phyloP scores from a whole-genome alignment of 2,797 vertebrate species.

The Takifugu rubripes region DNA sequence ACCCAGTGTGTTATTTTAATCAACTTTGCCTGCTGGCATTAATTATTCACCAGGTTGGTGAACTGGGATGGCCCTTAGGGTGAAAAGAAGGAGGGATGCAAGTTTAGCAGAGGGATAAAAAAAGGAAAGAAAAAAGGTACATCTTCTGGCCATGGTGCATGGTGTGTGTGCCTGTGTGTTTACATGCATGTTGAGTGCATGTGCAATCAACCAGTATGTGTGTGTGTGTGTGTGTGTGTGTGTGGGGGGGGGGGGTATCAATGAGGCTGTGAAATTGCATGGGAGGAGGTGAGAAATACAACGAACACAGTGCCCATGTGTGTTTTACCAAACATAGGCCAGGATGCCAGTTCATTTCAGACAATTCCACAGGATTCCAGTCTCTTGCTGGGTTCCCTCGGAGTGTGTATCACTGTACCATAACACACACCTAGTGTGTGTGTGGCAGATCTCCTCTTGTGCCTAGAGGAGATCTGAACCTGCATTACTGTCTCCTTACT shows the following conservation, averaged over 20 bases:
- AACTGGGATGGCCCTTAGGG: conserved; percentile 55
- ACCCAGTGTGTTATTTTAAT: conserved; percentile 74
- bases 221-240: conserved; percentile 10
- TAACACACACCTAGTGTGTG: too few relatives aligned
- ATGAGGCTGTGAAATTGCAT: conserved; percentile 2
- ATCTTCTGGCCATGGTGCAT: conserved; percentile 30
- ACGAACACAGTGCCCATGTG: neutral
- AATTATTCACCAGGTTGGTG: conserved; percentile 71
- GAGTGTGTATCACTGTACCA: too few relatives aligned
- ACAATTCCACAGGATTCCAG: too few relatives aligned
- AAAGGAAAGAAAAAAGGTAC: neutral
- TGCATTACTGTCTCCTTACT: too few relatives aligned
- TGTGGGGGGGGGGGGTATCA: neutral
- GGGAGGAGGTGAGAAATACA: conserved; percentile 2
- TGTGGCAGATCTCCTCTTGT: too few relatives aligned
- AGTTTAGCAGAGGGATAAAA: conserved; percentile 38
- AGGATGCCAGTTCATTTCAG: too few relatives aligned
- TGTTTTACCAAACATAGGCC: neutral
- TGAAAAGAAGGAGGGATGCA: conserved; percentile 26
- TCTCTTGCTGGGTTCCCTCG: too few relatives aligned
- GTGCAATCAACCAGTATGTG: too few relatives aligned
- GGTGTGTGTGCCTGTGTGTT: conserved; percentile 1
- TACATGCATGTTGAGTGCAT: neutral
- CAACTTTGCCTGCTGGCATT: conserved; percentile 63
- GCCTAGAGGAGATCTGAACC: too few relatives aligned